phyloP scores from a whole-genome alignment of 2,888 invertebrate species.

The Apamea anceps region DNA sequence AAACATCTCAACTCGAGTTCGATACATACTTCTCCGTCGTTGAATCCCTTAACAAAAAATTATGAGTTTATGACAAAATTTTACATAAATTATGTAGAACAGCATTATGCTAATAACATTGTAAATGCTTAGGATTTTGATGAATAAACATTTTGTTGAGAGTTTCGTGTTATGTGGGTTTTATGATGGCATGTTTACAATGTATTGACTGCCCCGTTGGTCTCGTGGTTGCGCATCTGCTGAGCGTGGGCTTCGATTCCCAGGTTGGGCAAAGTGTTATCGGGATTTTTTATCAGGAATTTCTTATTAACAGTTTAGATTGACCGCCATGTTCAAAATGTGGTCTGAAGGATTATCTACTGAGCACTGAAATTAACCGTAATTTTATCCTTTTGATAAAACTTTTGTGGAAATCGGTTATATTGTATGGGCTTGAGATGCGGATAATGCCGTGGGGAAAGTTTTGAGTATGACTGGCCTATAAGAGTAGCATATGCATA shows the following conservation, averaged over 20 bases:
- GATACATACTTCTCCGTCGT: background rate
- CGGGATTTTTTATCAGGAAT: too few relatives aligned
- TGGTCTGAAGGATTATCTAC: too few relatives aligned
- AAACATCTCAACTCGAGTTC: background rate
- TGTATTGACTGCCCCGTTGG: background rate
- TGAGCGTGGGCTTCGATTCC: background rate
- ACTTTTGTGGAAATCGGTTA: too few relatives aligned
- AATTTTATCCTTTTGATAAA: too few relatives aligned
- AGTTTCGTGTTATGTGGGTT: conserved; percentile 7
- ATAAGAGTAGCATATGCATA: too few relatives aligned
- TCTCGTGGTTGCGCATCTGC: background rate
- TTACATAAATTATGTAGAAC: conserved; percentile 53
- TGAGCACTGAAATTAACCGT: too few relatives aligned
- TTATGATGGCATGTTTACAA: background rate
- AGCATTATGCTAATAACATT: conserved; percentile 46
- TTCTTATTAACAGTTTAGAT: too few relatives aligned
- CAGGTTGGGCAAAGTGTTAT: background rate
- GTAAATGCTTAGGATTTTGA: conserved; percentile 40
- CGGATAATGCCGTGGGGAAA: too few relatives aligned
- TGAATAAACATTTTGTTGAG: conserved; percentile 57
- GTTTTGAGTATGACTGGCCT: too few relatives aligned
- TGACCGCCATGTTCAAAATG: too few relatives aligned
- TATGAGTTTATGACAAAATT: conserved; percentile 40
- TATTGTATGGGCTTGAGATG: too few relatives aligned
- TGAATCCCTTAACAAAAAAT: conserved; percentile 13